Evolutionary conservation across 2,113 vertebrate genomes (phyloP).

Genomic region (Pseudolaguvia tuberculata): DNA sequence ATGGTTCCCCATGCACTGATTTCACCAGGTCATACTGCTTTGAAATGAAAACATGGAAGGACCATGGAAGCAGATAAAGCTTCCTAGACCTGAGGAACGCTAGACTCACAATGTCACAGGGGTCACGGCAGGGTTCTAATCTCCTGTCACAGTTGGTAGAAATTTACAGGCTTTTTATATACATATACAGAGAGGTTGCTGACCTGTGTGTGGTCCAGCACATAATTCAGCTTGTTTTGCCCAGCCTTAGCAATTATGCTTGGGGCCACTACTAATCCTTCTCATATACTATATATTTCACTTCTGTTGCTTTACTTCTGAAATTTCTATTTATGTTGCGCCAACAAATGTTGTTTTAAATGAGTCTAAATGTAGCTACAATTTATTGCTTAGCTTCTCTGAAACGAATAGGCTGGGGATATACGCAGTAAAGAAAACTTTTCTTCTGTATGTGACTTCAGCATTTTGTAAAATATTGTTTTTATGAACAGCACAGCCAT

Average conservation of each 20-base stretch:
- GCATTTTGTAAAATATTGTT: constrained; percentile 26
- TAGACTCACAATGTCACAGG: constrained; percentile 38
- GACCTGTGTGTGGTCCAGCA: constrained; percentile 60
- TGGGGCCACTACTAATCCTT: constrained; percentile 31
- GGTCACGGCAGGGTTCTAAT: constrained; percentile 41
- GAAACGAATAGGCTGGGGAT: constrained; percentile 11
- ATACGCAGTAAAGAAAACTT: constrained; percentile 14
- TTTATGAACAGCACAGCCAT: constrained; percentile 63
- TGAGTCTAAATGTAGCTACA: constrained; percentile 27
- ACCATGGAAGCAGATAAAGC: constrained; percentile 27
- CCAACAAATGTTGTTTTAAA: constrained; percentile 23
- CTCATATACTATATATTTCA: constrained; percentile 9
- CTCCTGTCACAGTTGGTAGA: constrained; percentile 44
- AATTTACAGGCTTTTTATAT: constrained; percentile 55
- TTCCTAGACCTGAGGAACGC: constrained; percentile 50
- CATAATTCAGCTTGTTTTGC: constrained; percentile 7
- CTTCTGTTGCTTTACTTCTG: constrained; percentile 6
- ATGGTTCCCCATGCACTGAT: constrained; percentile 23
- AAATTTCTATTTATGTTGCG: not conserved
- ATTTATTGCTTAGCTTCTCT: constrained; percentile 12
- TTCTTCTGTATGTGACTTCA: constrained; percentile 11
- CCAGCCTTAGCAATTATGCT: constrained; percentile 21
- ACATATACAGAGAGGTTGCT: constrained; percentile 32
- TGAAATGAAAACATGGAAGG: constrained; percentile 41
- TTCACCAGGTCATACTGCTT: constrained; percentile 4